phyloP scores from a whole-genome alignment of 2,113 vertebrate species.

The Callipepla californica region DNA sequence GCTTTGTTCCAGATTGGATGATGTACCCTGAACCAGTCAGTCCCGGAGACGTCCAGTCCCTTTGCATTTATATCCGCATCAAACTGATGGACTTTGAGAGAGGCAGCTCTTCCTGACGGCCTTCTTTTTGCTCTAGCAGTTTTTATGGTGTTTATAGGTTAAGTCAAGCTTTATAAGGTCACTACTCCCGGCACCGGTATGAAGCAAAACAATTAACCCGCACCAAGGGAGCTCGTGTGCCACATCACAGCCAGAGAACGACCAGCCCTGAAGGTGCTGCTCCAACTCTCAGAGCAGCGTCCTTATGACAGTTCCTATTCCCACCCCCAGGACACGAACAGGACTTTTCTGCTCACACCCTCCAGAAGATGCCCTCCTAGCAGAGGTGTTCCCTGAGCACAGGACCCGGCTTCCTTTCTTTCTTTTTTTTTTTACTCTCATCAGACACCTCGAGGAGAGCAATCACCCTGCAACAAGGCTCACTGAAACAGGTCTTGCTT shows the following conservation, averaged over 20 bases:
- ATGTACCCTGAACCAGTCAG: neutral
- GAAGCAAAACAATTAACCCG: neutral
- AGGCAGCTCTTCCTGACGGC: neutral
- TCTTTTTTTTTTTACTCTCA: neutral
- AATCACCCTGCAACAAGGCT: slow-evolving; percentile 40
- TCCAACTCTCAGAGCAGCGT: neutral
- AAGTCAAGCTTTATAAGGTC: neutral
- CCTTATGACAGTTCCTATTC: neutral
- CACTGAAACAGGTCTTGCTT: neutral
- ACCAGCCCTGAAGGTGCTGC: neutral
- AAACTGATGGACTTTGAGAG: neutral
- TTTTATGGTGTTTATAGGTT: neutral
- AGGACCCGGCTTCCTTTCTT: neutral
- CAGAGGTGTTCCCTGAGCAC: neutral
- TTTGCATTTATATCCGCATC: neutral
- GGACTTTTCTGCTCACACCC: neutral
- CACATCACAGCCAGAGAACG: neutral
- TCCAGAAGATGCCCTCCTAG: neutral
- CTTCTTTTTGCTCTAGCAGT: neutral
- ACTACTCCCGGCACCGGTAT: fast-evolving
- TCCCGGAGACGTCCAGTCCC: neutral
- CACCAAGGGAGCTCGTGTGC: neutral
- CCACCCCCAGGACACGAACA: neutral
- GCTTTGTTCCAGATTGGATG: neutral
- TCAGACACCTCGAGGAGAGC: neutral